Percentiles rank a stretch among this genome's conserved stretches.
Evolutionary conservation across 2,888 invertebrate genomes (phyloP).

Genomic region (Diaprepes abbreviatus): DNA sequence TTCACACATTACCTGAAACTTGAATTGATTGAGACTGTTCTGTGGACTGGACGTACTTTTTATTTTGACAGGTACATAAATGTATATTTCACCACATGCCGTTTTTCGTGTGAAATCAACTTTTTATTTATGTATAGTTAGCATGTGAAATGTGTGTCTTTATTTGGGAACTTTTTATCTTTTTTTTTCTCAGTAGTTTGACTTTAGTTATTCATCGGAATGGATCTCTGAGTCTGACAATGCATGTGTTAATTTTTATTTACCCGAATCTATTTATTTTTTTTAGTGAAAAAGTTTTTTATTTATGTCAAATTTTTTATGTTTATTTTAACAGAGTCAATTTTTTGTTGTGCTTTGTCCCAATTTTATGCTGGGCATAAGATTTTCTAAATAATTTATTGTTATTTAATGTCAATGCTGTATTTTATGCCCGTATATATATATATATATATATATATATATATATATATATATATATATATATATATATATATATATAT

Average conservation of each 20-base stretch:
- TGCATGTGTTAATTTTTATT: background rate
- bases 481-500: too few relatives aligned
- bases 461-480: too few relatives aligned
- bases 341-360: background rate
- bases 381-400: too few relatives aligned
- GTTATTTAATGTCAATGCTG: too few relatives aligned
- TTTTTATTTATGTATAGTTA: slow-evolving; percentile 1
- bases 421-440: too few relatives aligned
- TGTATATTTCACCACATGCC: background rate
- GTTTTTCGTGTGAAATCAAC: background rate
- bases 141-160: background rate
- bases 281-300: background rate
- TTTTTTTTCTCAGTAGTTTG: background rate
- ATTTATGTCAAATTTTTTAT: background rate
- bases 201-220: background rate
- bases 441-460: too few relatives aligned
- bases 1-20: background rate
- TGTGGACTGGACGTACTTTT: too few relatives aligned
- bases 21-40: too few relatives aligned
- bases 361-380: background rate
- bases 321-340: background rate
- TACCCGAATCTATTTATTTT: background rate
- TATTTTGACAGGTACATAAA: background rate
- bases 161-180: background rate
- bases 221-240: background rate